phyloP scores from a whole-genome alignment of 2,113 vertebrate genomes.

The Pyrgilauda ruficollis region DNA sequence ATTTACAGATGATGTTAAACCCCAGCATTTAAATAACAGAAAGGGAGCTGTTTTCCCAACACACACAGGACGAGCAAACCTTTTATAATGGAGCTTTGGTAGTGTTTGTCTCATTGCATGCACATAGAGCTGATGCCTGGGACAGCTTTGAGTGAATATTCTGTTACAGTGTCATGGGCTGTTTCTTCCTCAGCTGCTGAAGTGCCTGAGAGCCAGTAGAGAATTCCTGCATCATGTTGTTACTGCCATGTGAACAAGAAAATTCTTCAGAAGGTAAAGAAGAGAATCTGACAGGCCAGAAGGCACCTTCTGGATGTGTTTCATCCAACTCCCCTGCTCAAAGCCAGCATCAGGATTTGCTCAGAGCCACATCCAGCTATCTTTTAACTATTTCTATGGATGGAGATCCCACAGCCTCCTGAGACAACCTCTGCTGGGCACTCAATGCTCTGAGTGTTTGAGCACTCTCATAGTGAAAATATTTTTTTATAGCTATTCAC shows the following conservation, averaged over 20 bases:
- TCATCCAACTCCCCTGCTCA: not conserved
- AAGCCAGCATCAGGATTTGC: not conserved
- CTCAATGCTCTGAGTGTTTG: not conserved
- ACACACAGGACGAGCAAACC: not conserved
- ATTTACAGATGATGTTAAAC: not conserved
- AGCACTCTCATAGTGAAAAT: not conserved
- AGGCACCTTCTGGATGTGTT: not conserved
- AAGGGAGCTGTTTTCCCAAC: not conserved
- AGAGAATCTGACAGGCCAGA: not conserved
- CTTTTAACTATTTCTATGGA: not conserved
- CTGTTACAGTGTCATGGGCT: not conserved
- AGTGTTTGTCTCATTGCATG: not conserved
- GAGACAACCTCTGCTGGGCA: not conserved
- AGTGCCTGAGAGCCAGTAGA: not conserved
- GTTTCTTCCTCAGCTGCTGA: not conserved
- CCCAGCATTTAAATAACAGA: not conserved
- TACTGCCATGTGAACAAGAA: not conserved
- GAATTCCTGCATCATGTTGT: not conserved
- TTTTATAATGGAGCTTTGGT: not conserved
- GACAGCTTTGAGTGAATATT: not conserved
- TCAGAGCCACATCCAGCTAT: not conserved
- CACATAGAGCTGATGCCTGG: not conserved
- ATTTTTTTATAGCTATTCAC: not conserved
- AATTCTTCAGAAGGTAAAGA: not conserved
- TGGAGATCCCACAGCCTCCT: not conserved